Conservation (phyloP, 2,888 invertebrate genomes). For the Harpagoxenus sublaevis region DNA sequence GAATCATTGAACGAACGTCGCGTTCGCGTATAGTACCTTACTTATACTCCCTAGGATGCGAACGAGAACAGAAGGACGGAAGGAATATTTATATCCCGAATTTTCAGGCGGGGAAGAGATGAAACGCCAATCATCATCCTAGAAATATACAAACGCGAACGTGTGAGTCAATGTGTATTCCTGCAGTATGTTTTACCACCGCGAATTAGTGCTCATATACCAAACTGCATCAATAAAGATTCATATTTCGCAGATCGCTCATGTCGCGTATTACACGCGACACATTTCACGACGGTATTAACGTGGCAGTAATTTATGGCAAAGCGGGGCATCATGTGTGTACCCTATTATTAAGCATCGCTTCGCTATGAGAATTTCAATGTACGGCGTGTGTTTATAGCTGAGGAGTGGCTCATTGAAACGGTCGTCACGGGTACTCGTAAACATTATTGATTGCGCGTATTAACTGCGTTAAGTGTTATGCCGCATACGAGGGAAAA, state of each 20-base stretch:
- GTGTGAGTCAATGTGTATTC: constrained; percentile 2
- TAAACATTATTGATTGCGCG: constrained; percentile 36
- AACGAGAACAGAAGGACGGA: too few relatives aligned
- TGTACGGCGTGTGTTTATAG: constrained; percentile 23
- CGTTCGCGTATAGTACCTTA: not conserved
- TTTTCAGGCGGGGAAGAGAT: not conserved
- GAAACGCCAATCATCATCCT: not conserved
- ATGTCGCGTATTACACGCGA: not conserved
- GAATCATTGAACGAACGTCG: not conserved
- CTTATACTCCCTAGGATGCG: not conserved
- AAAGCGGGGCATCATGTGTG: constrained; percentile 21
- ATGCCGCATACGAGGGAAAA: not conserved
- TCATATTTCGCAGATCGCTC: not conserved
- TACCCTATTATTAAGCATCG: constrained; percentile 38
- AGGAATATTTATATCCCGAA: not conserved
- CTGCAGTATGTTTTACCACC: not conserved
- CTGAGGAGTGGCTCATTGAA: constrained; percentile 51
- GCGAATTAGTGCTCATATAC: not conserved
- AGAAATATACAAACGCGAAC: not conserved
- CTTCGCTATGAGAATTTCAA: constrained; percentile 40
- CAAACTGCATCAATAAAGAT: constrained; percentile 24
- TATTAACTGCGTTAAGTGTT: constrained; percentile 14
- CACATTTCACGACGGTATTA: not conserved
- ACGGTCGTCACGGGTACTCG: constrained; percentile 35
- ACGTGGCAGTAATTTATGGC: constrained; percentile 15